These are phyloP conservation scores for Elaeidobius kamerunicus DNA, from an alignment of 2,888 invertebrate genomes.

Conservation along the genomic window DNA sequence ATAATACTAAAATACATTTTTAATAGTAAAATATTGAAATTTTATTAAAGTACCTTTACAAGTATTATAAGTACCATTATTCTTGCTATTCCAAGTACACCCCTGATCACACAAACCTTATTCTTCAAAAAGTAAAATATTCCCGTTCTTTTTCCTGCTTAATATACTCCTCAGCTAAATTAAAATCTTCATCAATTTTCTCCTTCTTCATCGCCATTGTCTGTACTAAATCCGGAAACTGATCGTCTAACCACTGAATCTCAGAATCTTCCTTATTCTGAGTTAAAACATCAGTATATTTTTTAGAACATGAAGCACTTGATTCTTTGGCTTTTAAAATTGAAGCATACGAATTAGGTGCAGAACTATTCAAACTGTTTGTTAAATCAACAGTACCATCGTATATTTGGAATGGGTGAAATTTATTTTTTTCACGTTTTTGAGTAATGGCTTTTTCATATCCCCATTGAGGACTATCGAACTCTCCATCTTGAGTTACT, in stretches of 20 bases:
- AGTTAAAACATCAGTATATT: too few species aligned
- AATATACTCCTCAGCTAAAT: constrained; percentile 18
- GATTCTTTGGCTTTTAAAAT: background rate
- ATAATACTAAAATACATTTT: too few species aligned
- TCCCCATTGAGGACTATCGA: constrained; percentile 3
- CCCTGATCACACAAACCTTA: too few species aligned
- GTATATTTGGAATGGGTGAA: background rate
- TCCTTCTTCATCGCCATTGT: background rate
- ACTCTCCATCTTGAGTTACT: constrained; percentile 10
- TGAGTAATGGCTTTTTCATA: constrained; percentile 8
- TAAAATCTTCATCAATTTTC: constrained; percentile 13
- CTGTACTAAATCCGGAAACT: constrained; percentile 5
- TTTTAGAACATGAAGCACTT: too few species aligned
- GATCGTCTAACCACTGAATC: constrained; percentile 15
- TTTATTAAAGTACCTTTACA: too few species aligned
- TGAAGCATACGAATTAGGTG: background rate
- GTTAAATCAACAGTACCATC: background rate
- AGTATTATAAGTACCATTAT: too few species aligned
- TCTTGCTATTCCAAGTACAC: too few species aligned
- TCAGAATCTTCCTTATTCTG: constrained; percentile 3
- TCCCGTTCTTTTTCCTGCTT: constrained; percentile 7
- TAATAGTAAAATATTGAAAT: too few species aligned
- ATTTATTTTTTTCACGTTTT: constrained; percentile 9
- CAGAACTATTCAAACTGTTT: background rate
- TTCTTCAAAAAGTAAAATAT: too few species aligned